Evolutionary conservation across 2,797 vertebrate species (phyloP).

Genomic region (Scyliorhinus canicula): DNA sequence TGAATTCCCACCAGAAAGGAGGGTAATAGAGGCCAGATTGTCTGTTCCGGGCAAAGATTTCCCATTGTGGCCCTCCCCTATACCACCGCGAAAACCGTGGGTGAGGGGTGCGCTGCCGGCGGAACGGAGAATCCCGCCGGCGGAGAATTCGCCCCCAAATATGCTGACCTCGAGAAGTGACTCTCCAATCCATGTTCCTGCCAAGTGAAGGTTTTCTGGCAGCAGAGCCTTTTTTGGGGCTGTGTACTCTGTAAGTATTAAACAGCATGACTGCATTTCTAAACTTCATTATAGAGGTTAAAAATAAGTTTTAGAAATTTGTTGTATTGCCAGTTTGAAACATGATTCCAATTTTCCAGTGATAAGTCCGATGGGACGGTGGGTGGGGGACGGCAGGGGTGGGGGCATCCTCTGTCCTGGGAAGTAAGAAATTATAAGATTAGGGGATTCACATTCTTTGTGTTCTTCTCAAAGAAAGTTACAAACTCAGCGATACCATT

Average conservation of each 20-base stretch:
- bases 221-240: background rate
- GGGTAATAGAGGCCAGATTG: background rate
- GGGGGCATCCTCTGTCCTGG: background rate
- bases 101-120: no score
- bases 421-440: background rate
- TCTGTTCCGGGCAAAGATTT: no score
- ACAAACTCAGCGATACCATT: background rate
- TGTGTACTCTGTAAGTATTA: background rate
- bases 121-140: no score
- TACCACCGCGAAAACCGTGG: no score
- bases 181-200: background rate
- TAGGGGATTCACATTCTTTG: background rate
- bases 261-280: background rate
- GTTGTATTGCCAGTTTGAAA: background rate
- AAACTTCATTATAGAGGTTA: background rate
- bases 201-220: background rate
- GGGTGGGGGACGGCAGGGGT: no score
- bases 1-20: background rate
- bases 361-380: background rate
- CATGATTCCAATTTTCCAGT: background rate
- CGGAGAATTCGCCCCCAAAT: no score
- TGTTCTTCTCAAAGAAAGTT: background rate
- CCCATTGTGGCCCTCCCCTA: no score
- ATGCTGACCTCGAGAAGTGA: background rate
- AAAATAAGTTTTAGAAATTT: background rate